phyloP scores from a whole-genome alignment of 2,888 invertebrate species.

The Lithodes maja region DNA sequence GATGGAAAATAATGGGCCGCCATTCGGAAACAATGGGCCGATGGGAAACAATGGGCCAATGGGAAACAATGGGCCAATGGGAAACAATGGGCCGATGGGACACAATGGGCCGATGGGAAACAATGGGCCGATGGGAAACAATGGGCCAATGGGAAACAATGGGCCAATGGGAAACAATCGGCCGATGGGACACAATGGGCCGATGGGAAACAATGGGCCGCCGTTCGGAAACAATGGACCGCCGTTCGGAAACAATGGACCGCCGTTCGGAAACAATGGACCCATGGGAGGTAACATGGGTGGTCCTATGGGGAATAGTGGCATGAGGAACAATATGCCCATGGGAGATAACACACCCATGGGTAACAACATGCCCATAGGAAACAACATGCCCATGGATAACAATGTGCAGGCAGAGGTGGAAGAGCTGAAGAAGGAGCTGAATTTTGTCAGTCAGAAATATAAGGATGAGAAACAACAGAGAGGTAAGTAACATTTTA shows the following conservation, averaged over 20 bases:
- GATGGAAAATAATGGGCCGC: too few relatives aligned
- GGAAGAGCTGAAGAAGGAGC: slow-evolving; percentile 26
- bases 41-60: too few relatives aligned
- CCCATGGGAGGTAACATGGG: slow-evolving; percentile 1
- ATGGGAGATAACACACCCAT: background rate
- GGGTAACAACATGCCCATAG: slow-evolving; percentile 1
- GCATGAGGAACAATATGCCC: background rate
- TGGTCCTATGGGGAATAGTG: background rate
- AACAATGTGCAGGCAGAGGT: slow-evolving; percentile 20
- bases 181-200: too few relatives aligned
- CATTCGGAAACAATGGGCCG: too few relatives aligned
- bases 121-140: too few relatives aligned
- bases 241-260: background rate
- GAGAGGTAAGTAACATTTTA: slow-evolving; percentile 15
- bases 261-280: background rate
- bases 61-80: too few relatives aligned
- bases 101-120: too few relatives aligned
- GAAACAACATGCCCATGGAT: slow-evolving; percentile 15
- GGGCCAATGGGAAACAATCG: too few relatives aligned
- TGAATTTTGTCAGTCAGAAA: slow-evolving; percentile 28
- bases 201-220: too few relatives aligned
- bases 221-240: too few relatives aligned
- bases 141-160: too few relatives aligned
- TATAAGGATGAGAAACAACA: slow-evolving; percentile 29
- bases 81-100: too few relatives aligned